These are phyloP conservation scores for Anhinga rufa DNA, from an alignment of 2,113 vertebrate species.

Conservation along the genomic window DNA sequence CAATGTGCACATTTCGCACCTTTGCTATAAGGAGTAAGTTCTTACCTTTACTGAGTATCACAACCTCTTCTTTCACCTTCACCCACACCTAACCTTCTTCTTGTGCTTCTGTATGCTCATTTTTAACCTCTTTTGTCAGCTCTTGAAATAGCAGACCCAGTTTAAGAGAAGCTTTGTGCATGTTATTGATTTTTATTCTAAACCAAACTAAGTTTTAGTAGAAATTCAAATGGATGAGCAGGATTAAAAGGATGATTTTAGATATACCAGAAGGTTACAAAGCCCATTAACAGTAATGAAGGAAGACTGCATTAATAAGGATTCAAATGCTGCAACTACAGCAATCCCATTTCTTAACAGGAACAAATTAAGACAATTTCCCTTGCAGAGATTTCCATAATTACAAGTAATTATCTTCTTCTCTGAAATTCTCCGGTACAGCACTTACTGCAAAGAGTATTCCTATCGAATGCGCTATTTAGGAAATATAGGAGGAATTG, in stretches of 20 bases:
- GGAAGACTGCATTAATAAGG: slow-evolving; percentile 59
- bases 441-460: slow-evolving; percentile 54
- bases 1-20: accelerated
- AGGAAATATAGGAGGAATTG: slow-evolving; percentile 45
- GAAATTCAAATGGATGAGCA: slow-evolving; percentile 36
- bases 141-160: not conserved
- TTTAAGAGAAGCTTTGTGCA: slow-evolving; percentile 11
- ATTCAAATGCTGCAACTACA: slow-evolving; percentile 57
- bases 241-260: slow-evolving; percentile 59
- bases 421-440: slow-evolving; percentile 60
- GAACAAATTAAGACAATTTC: slow-evolving; percentile 70
- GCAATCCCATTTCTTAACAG: slow-evolving; percentile 62
- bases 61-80: not conserved
- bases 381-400: slow-evolving; percentile 68
- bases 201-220: slow-evolving; percentile 31
- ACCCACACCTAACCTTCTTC: not conserved
- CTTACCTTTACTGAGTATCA: not conserved
- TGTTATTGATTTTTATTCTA: not conserved
- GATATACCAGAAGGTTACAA: slow-evolving; percentile 52
- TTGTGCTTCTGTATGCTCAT: not conserved
- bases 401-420: slow-evolving; percentile 71
- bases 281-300: slow-evolving; percentile 54
- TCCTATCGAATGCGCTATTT: slow-evolving; percentile 52
- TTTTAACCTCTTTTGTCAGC: not conserved
- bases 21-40: not conserved